phyloP scores from a whole-genome alignment of 1,140 invertebrate genomes.

The Pseudomyrmex sp. region DNA sequence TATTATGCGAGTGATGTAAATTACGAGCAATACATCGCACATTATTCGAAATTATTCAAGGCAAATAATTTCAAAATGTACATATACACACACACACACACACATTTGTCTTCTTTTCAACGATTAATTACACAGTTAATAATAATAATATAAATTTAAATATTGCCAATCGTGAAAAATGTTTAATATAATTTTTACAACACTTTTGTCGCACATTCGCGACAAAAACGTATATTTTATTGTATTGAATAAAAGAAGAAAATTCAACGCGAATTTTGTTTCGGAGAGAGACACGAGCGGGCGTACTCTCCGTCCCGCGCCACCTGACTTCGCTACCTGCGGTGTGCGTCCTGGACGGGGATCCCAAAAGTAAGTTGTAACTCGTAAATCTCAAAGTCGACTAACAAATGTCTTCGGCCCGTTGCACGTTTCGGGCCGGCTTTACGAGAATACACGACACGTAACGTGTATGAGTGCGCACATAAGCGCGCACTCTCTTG shows the following conservation, averaged over 20 bases:
- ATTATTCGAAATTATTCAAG: slow-evolving; percentile 22
- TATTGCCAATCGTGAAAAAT: slow-evolving; percentile 12
- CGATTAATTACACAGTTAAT: slow-evolving; percentile 40
- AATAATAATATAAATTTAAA: not conserved
- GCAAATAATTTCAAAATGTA: slow-evolving; percentile 11
- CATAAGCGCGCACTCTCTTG: not conserved
- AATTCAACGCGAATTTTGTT: not conserved
- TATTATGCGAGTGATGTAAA: slow-evolving; percentile 46
- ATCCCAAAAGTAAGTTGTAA: slow-evolving; percentile 65
- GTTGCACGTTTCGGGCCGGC: slow-evolving; percentile 21
- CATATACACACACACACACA: too few relatives aligned
- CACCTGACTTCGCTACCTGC: slow-evolving; percentile 67
- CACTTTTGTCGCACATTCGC: not conserved
- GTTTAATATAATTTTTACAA: not conserved
- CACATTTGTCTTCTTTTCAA: slow-evolving; percentile 3
- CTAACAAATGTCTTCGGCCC: slow-evolving; percentile 62
- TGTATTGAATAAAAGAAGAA: too few relatives aligned
- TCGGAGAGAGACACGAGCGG: not conserved
- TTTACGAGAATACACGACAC: slow-evolving; percentile 32
- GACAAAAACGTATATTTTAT: too few relatives aligned
- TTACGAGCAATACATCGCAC: slow-evolving; percentile 15
- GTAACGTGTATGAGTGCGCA: not conserved
- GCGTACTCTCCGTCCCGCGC: not conserved
- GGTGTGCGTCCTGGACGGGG: slow-evolving; percentile 46
- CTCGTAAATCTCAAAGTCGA: slow-evolving; percentile 64